Base-by-base conservation (phyloP, 2,113 vertebrate genomes). In the Camelus bactrianus region DNA sequence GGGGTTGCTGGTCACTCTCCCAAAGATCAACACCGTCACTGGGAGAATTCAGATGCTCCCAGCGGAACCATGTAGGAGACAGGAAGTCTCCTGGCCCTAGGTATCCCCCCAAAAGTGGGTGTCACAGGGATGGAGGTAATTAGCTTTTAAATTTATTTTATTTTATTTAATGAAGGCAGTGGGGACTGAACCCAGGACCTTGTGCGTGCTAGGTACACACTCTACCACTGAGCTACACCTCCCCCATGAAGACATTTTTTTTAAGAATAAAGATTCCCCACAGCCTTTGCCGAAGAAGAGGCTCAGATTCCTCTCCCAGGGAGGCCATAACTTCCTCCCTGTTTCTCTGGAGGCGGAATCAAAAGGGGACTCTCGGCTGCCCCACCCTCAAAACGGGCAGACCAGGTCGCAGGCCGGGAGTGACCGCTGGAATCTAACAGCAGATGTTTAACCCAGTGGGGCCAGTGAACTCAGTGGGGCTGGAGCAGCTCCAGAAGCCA, bases 401-500 rank as follows among this genome's bases (percentile, higher is more conserved):
- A 13, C 20, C 11, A 0, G 54, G 32, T 24, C 58, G 32, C 24
- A 26, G 32, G 5, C 62, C n/a, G 9, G 4, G 12, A 2, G 3
- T 11, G 15, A 30, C 0, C 2, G 12, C 8, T 60, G 42, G 73
- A 46, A 20, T 35, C 72, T 46, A 48, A 64, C 30, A 4, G 24
- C 48, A 46, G 16, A 50, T n/a, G 38, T 11, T 7, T 14, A 10
- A 6, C 12, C 54, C n/a, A 11, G 20, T 3, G 7, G 5, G 35
- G 20, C 12, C 42, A 38, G 46, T 19, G 50, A 20, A 32, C 11
- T 4, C 8, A 0, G 19, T 4, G 22, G 70, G 50, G 10, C 56
- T 2, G 2, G 10, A 15, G 50, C 0, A 0, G n/a, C 48, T 54
- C 76, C 30, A 4, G 46, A 11, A 38, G 58, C 14, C 9, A 10